Evolutionary conservation across 2,888 invertebrate species (phyloP), one percentile per base, ranked within the genome.

Genomic region (Uropetala carovei): DNA sequence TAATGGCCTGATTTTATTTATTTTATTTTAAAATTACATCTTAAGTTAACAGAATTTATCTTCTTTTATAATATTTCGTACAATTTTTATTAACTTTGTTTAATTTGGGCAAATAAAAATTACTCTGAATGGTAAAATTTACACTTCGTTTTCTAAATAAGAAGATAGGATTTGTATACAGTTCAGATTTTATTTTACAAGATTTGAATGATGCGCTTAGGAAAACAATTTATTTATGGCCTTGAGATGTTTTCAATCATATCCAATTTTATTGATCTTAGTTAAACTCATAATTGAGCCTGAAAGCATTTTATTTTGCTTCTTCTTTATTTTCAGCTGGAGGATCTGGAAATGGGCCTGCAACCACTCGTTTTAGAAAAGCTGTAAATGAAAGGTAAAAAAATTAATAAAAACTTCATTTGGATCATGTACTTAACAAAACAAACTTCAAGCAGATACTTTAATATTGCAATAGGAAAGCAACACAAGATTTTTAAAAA

Each of bases 351-450:
- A 89, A 75, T 85, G 93, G 95, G 92, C 95, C 95, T 93, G 95
- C 94, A 94, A 95, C 94, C 97, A 98, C 97, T 96, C 97, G 97
- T 96, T 97, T 97, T 95, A 98, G 97, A 97, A 99, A 98, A 96
- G 97, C 98, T 98, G 96, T 92, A 96, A 95, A 94, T 93, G 93
- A 93, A 93, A 93, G 94, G 94, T 82, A 7, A n/a, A 75, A n/a
- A 8, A 75, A 27, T 75, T 75, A 75, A 27, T 13, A 2, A n/a
- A 27, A 4, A 27, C 27, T 16, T 10, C 3, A 11, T 75, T 75
- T 75, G 4, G 27, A 27, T 75, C 22, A 75, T 27, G 4, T 4
- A 22, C 27, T 22, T n/a, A 64, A 18, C 8, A 18, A 75, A 22
- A 22, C 8, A 75, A 75, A 18, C 75, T 22, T 27, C 22, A 27